phyloP scores from a whole-genome alignment of 2,888 invertebrate genomes.

The Clivina fossor region DNA sequence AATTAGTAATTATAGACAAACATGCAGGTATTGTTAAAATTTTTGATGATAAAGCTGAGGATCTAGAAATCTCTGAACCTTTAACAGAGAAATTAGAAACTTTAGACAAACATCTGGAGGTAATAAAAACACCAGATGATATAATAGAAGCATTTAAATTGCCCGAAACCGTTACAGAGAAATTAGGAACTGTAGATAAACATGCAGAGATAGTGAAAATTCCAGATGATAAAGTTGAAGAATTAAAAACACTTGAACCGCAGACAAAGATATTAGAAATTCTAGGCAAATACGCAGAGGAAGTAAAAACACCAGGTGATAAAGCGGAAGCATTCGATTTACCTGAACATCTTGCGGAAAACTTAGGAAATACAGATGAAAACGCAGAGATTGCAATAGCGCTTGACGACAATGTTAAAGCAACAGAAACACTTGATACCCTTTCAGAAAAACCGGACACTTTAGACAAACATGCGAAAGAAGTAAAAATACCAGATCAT shows the following conservation, averaged over 20 bases:
- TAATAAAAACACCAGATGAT: conserved; percentile 19
- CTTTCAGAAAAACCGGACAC: neutral
- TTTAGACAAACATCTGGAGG: neutral
- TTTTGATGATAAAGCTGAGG: conserved; percentile 1
- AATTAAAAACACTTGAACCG: conserved; percentile 5
- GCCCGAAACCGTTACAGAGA: conserved; percentile 5
- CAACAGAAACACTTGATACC: too few species aligned
- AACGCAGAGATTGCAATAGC: neutral
- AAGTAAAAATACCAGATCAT: conserved; percentile 19
- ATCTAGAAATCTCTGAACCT: too few species aligned
- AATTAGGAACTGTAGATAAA: too few species aligned
- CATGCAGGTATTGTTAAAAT: neutral
- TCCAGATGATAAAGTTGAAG: too few species aligned
- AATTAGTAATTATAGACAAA: neutral
- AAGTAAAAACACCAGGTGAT: conserved; percentile 5
- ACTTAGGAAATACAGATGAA: conserved; percentile 1
- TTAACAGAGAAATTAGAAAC: neutral
- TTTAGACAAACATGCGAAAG: neutral
- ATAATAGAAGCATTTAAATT: conserved; percentile 3
- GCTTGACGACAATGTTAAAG: conserved; percentile 1
- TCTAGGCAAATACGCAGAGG: neutral
- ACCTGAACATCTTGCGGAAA: neutral
- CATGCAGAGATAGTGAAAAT: too few species aligned
- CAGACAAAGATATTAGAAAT: neutral
- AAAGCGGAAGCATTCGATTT: neutral